Conservation (phyloP, 2,888 invertebrate species). For the Callinectes sapidus region DNA sequence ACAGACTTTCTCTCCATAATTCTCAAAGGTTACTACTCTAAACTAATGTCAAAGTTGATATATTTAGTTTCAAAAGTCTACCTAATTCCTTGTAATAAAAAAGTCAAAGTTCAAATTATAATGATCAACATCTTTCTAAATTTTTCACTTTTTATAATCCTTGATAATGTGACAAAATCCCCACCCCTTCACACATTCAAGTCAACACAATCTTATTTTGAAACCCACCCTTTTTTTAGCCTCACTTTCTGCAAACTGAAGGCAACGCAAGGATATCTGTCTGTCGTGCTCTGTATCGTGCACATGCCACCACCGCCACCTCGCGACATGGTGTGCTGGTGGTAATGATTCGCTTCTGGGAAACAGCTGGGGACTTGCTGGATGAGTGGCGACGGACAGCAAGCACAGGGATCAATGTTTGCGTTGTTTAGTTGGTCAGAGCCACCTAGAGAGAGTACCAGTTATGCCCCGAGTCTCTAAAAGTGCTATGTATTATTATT, state of each 20-base stretch:
- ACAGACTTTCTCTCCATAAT: no score
- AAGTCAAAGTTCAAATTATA: no score
- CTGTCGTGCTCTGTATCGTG: neutral
- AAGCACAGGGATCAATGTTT: constrained; percentile 5
- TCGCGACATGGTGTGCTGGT: neutral
- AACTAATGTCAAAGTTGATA: no score
- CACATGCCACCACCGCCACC: neutral
- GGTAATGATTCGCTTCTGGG: neutral
- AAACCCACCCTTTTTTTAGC: neutral
- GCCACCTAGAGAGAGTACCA: neutral
- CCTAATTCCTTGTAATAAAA: no score
- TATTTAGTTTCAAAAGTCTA: no score
- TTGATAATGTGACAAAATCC: neutral
- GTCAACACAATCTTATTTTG: neutral
- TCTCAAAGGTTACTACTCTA: no score
- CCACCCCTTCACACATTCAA: neutral
- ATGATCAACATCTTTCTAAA: no score
- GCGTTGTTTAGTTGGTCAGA: constrained; percentile 8
- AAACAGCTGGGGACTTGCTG: constrained; percentile 7
- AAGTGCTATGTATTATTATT: neutral
- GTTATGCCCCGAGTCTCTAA: neutral
- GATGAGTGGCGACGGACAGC: constrained; percentile 1
- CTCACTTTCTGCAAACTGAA: neutral
- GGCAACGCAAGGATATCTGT: neutral
- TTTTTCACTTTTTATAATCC: no score